These are phyloP conservation scores for Drosophila seguyi DNA, from an alignment of 1,140 invertebrate species.

Conservation along the genomic window DNA sequence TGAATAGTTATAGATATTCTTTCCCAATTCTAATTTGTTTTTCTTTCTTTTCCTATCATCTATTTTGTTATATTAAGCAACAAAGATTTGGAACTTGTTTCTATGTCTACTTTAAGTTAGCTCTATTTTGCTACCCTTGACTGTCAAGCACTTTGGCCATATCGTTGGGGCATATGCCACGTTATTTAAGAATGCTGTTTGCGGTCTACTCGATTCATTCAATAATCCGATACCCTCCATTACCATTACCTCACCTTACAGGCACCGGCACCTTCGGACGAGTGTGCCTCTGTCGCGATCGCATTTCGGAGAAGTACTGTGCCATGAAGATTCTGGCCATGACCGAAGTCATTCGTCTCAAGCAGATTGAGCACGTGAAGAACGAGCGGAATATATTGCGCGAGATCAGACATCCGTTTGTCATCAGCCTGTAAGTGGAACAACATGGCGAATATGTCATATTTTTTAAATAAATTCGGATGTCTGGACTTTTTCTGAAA, in stretches of 20 bases:
- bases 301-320: slow-evolving; percentile 91
- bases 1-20: no score
- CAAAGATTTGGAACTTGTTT: not conserved
- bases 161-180: slow-evolving; percentile 54
- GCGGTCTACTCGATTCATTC: slow-evolving; percentile 41
- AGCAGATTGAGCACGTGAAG: slow-evolving; percentile 97
- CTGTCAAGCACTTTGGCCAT: slow-evolving; percentile 43
- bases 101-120: not conserved
- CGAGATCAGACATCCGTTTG: slow-evolving; percentile 96
- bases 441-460: slow-evolving; percentile 2
- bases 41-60: no score
- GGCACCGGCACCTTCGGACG: slow-evolving; percentile 97
- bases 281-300: slow-evolving; percentile 94
- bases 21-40: no score
- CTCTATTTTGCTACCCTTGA: not conserved
- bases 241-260: slow-evolving; percentile 85
- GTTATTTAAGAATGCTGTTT: slow-evolving; percentile 46
- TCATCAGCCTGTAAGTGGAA: slow-evolving; percentile 96
- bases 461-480: not conserved
- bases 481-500: not conserved
- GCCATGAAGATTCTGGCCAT: slow-evolving; percentile 97
- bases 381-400: slow-evolving; percentile 96
- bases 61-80: no score
- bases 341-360: slow-evolving; percentile 95
- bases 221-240: slow-evolving; percentile 35